A percentile compares a stretch with the other conserved stretches of the same genome.
Conservation (phyloP, 2,888 invertebrate species). For the Eilema depressum region DNA sequence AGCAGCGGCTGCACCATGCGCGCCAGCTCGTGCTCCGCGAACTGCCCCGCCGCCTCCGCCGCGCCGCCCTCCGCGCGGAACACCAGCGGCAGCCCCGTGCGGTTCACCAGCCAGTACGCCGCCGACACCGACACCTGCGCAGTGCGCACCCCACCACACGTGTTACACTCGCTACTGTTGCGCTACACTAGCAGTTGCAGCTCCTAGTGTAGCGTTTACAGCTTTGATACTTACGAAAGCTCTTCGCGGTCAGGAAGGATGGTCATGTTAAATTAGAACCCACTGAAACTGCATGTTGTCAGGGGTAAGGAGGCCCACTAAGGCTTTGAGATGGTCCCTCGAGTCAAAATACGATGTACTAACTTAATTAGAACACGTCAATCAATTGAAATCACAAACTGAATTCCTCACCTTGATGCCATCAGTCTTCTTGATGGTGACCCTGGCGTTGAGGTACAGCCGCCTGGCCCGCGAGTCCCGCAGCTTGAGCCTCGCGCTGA, state of each 20-base stretch:
- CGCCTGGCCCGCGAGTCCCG: constrained; percentile 91
- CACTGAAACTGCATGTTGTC: no score
- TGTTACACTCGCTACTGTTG: neutral
- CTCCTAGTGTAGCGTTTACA: no score
- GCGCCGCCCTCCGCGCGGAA: constrained; percentile 96
- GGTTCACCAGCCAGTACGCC: constrained; percentile 98
- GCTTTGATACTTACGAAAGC: no score
- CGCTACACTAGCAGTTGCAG: no score
- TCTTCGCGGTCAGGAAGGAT: no score
- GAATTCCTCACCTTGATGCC: constrained; percentile 80
- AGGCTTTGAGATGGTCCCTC: no score
- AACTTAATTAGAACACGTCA: neutral
- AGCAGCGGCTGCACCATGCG: constrained; percentile 96
- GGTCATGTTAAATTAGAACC: no score
- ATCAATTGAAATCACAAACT: neutral
- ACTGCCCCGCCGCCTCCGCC: constrained; percentile 94
- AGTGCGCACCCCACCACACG: neutral
- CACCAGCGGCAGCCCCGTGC: constrained; percentile 97
- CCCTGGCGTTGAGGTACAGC: constrained; percentile 91
- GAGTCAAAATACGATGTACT: neutral
- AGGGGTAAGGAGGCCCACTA: no score
- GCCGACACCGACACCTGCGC: constrained; percentile 91
- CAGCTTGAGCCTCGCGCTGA: constrained; percentile 90
- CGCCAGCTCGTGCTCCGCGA: constrained; percentile 97
- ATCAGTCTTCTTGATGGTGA: constrained; percentile 73